These are phyloP conservation scores for Channa maculata DNA, from an alignment of 2,113 vertebrate genomes.

Conservation along the genomic window DNA sequence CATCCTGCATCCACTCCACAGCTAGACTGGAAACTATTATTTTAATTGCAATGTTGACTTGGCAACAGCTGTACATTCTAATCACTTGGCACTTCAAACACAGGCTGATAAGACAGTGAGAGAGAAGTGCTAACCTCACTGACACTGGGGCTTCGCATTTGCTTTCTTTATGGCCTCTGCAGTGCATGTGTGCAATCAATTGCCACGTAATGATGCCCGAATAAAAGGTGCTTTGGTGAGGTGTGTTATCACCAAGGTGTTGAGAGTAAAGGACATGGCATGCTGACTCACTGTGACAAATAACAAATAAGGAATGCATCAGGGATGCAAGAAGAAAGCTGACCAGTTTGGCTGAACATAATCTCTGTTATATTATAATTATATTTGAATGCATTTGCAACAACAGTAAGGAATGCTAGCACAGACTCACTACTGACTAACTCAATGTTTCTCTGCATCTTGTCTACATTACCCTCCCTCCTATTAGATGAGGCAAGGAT, in stretches of 20 bases:
- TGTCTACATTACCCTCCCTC: constrained; percentile 52
- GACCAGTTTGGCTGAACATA: constrained; percentile 34
- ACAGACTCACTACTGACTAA: constrained; percentile 28
- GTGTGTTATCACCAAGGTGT: not conserved
- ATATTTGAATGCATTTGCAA: constrained; percentile 44
- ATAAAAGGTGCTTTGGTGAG: constrained; percentile 7
- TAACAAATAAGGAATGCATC: constrained; percentile 65
- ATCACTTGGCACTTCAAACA: constrained; percentile 43
- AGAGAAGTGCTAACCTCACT: constrained; percentile 8
- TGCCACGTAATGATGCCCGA: constrained; percentile 19
- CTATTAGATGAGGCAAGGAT: constrained; percentile 57
- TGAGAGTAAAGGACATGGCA: not conserved
- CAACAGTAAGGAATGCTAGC: constrained; percentile 27
- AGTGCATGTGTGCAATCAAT: constrained; percentile 21
- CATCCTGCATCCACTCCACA: constrained; percentile 20
- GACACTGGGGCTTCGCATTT: constrained; percentile 9
- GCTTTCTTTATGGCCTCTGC: constrained; percentile 34
- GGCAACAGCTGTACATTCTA: constrained; percentile 33
- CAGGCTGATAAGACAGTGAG: constrained; percentile 15
- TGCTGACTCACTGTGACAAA: constrained; percentile 68
- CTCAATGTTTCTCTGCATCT: constrained; percentile 49
- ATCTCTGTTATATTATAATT: constrained; percentile 60
- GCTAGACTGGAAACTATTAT: constrained; percentile 46
- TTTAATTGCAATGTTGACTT: constrained; percentile 47
- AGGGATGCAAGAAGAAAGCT: constrained; percentile 30